Base-by-base conservation (phyloP, 1,140 invertebrate species). In the Drosophila jambulina region DNA sequence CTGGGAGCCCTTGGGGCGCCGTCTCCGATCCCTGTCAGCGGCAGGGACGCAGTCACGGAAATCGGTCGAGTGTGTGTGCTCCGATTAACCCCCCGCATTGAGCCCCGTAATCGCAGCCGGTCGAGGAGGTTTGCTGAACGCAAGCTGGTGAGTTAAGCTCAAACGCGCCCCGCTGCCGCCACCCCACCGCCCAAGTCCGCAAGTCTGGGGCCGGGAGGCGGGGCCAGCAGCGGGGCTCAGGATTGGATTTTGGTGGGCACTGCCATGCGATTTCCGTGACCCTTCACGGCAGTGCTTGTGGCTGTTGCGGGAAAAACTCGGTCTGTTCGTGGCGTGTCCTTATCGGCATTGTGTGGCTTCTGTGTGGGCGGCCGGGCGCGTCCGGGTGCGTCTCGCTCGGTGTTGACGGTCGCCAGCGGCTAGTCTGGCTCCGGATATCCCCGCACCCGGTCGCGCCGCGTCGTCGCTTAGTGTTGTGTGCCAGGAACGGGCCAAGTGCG, bases 21-120 rank as follows among this genome's bases (percentile, higher is more conserved):
- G 36, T 19, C 38, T 43, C 69, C 70, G 71, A 72, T 69, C 45
- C 59, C 62, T 62, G 63, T 42, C 63, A 25, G n/a, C 19, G n/a
- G 27, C 46, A 45, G 38, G 48, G 27, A 49, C 61, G 62, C 54
- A 58, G 63, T 85, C 67, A 90, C 85, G 85, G 85, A 90, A 90
- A 90, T 90, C 85, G 69, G 36, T 76, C 48, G 42, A 40, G 25
- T 88, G 75, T 54, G 53, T 54, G 53, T 76, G 27, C 46, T 68
- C 77, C 69, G 90, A 91, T 91, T 86, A 90, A 80, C 85, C 85
- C 34, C 68, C 29, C 36, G 82, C 90, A 91, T 76, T 81, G 90
- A 91, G 90, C 90, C 90, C 90, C 90, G 80, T 91, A 91, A 91
- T 74, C 74, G 72, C 82, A 91, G 78, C 85, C 77, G 80, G 82